Conservation (phyloP, 1,140 invertebrate genomes). For the Drosophila melanica region DNA sequence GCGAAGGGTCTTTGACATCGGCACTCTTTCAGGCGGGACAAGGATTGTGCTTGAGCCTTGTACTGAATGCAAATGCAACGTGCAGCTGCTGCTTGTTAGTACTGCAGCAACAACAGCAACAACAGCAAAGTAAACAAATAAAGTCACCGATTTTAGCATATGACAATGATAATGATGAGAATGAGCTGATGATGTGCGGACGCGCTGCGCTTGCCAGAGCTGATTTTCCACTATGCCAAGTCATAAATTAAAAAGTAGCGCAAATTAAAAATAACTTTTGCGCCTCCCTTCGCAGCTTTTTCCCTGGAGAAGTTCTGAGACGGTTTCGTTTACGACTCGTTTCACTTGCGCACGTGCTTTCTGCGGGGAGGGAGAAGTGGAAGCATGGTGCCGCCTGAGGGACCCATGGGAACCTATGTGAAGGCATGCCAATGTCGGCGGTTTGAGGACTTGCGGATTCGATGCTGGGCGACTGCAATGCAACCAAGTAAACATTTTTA, state of each 20-base stretch:
- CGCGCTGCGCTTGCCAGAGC: slow-evolving; percentile 14
- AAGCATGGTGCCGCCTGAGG: too few relatives aligned
- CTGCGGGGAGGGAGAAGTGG: not conserved
- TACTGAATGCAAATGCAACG: slow-evolving; percentile 23
- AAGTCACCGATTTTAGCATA: slow-evolving; percentile 34
- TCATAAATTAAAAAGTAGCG: slow-evolving; percentile 68
- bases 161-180: slow-evolving; percentile 29
- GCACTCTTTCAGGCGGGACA: not conserved
- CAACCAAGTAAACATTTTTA: slow-evolving; percentile 81
- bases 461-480: slow-evolving; percentile 52
- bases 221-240: slow-evolving; percentile 54
- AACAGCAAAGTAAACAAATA: slow-evolving; percentile 13
- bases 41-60: slow-evolving; percentile 15
- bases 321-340: slow-evolving; percentile 11
- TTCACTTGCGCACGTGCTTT: slow-evolving; percentile 42
- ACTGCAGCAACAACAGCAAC: not conserved
- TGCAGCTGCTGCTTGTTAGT: slow-evolving; percentile 12
- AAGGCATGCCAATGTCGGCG: slow-evolving; percentile 47
- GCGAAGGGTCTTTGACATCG: slow-evolving; percentile 33
- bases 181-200: slow-evolving; percentile 2
- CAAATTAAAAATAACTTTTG: slow-evolving; percentile 45
- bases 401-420: slow-evolving; percentile 27
- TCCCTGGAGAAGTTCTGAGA: slow-evolving; percentile 9
- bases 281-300: not conserved
- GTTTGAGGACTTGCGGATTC: slow-evolving; percentile 16